phyloP scores from a whole-genome alignment of 2,888 invertebrate species.

The Alitta virens region DNA sequence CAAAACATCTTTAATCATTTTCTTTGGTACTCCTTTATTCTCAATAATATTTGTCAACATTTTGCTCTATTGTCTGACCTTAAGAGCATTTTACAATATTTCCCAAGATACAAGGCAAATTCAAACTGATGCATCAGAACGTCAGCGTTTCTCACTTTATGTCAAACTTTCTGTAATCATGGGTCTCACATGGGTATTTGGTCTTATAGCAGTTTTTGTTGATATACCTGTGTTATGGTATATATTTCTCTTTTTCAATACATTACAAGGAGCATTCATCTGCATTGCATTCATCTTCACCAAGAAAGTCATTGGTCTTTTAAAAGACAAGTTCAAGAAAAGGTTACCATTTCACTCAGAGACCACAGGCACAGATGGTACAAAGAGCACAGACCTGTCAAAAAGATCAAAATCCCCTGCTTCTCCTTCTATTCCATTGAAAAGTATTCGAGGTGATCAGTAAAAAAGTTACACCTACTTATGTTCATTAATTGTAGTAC shows the following conservation, averaged over 20 bases:
- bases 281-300: neutral
- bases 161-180: conserved; percentile 1
- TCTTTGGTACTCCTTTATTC: conserved; percentile 1
- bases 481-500: no score
- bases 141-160: neutral
- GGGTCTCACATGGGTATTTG: conserved; percentile 10
- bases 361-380: no score
- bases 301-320: neutral
- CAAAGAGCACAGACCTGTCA: no score
- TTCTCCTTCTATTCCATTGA: no score
- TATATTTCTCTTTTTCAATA: conserved; percentile 1
- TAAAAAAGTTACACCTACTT: no score
- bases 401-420: no score
- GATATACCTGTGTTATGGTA: neutral
- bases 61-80: neutral
- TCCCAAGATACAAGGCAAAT: neutral
- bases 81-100: neutral
- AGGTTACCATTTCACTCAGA: no score
- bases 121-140: neutral
- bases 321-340: neutral
- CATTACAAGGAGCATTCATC: conserved; percentile 1
- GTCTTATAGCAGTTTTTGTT: conserved; percentile 1
- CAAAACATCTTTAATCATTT: neutral
- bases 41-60: neutral
- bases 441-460: no score